Evolutionary conservation across 2,113 vertebrate genomes (phyloP).

Genomic region (Corythaeola cristata): DNA sequence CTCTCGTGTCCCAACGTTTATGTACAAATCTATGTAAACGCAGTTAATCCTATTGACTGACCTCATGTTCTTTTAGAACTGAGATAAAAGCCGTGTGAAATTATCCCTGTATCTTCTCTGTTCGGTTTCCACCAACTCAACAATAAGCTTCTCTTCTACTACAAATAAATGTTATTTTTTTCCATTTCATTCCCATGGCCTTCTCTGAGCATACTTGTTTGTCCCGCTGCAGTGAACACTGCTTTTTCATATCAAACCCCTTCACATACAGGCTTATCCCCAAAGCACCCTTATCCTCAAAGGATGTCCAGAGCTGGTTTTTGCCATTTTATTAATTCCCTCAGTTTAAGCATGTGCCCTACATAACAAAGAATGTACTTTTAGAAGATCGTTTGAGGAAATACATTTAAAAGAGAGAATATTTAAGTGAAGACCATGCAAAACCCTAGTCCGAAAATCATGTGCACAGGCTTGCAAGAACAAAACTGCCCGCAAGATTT

Average conservation of each 20-base stretch:
- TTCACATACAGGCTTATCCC: not conserved
- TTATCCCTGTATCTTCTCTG: not conserved
- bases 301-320: not conserved
- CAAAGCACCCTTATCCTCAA: not conserved
- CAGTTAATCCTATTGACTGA: slow-evolving; percentile 25
- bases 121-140: not conserved
- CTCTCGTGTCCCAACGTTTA: not conserved
- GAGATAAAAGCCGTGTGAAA: not conserved
- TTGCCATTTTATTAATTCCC: not conserved
- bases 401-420: not conserved
- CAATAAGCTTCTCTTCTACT: not conserved
- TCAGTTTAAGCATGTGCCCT: not conserved
- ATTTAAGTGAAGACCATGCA: not conserved
- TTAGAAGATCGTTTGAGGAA: not conserved
- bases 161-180: not conserved
- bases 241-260: not conserved
- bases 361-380: not conserved
- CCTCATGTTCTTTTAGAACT: not conserved
- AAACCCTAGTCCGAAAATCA: not conserved
- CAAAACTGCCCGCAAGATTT: not conserved
- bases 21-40: slow-evolving; percentile 1
- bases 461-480: not conserved
- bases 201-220: not conserved
- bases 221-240: not conserved
- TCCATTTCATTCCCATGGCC: not conserved